These are phyloP conservation scores for Eilema depressum DNA, from an alignment of 2,888 invertebrate genomes.

Conservation along the genomic window DNA sequence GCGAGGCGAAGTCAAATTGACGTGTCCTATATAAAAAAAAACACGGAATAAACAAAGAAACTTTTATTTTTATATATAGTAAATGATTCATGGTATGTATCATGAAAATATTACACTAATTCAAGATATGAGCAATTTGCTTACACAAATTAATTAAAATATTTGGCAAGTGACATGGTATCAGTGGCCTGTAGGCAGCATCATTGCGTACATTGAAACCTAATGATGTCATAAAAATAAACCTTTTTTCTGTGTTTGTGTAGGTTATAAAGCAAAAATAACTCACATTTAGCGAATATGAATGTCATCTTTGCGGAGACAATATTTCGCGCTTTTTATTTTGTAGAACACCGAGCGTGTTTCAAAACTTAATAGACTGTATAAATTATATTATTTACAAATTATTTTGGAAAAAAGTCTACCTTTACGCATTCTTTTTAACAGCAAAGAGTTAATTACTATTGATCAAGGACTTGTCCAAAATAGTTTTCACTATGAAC, in stretches of 20 bases:
- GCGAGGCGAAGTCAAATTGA: too few species aligned
- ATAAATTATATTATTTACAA: not conserved
- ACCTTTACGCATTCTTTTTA: too few species aligned
- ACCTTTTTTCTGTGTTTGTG: not conserved
- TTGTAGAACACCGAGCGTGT: not conserved
- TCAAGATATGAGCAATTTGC: conserved; percentile 1
- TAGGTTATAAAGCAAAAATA: not conserved
- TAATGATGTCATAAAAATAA: not conserved
- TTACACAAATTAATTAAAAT: not conserved
- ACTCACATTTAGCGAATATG: not conserved
- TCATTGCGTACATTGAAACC: not conserved
- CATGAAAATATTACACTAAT: not conserved
- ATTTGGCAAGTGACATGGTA: conserved; percentile 2
- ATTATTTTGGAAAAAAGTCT: not conserved
- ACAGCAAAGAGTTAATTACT: too few species aligned
- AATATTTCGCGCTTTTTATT: not conserved
- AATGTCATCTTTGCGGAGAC: not conserved
- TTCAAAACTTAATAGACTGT: not conserved
- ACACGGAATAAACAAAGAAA: too few species aligned
- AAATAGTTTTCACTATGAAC: not conserved
- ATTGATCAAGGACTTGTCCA: too few species aligned
- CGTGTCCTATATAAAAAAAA: too few species aligned
- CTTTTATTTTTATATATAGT: not conserved
- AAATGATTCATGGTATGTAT: not conserved
- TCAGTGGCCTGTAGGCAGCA: not conserved